Conservation (phyloP, 2,888 invertebrate species). For the Lasioglossum calceatum region DNA sequence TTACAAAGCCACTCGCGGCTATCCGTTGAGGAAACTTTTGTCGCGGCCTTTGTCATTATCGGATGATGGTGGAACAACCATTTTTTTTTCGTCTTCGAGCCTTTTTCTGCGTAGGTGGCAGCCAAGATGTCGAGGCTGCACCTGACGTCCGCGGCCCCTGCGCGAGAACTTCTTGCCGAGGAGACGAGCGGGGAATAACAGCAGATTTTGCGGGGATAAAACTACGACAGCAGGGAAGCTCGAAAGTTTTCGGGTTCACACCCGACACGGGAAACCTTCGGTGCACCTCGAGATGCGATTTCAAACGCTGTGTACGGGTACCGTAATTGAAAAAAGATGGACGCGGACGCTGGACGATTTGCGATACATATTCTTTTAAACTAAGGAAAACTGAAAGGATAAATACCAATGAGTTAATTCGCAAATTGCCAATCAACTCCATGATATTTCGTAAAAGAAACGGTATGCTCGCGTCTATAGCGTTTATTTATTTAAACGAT, state of each 20-base stretch:
- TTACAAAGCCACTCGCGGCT: conserved; percentile 48
- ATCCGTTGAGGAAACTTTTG: conserved; percentile 65
- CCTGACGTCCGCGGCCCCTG: conserved; percentile 65
- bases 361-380: too few species aligned
- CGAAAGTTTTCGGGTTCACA: conserved; percentile 60
- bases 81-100: conserved; percentile 13
- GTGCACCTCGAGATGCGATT: conserved; percentile 51
- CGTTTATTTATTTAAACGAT: background rate
- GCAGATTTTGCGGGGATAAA: conserved; percentile 69
- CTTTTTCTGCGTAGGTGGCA: conserved; percentile 56
- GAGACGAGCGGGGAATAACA: conserved; percentile 65
- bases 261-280: conserved; percentile 34
- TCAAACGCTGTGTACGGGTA: background rate
- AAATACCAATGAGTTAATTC: background rate
- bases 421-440: background rate
- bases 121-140: conserved; percentile 60
- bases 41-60: conserved; percentile 57
- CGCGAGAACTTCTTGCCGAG: conserved; percentile 62
- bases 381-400: too few species aligned
- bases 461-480: background rate
- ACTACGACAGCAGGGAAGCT: conserved; percentile 46
- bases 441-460: background rate
- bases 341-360: too few species aligned
- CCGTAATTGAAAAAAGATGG: background rate
- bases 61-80: conserved; percentile 41